These are phyloP conservation scores for Pristionchus maxplancki DNA, from an alignment of 2,888 invertebrate species.

Conservation along the genomic window DNA sequence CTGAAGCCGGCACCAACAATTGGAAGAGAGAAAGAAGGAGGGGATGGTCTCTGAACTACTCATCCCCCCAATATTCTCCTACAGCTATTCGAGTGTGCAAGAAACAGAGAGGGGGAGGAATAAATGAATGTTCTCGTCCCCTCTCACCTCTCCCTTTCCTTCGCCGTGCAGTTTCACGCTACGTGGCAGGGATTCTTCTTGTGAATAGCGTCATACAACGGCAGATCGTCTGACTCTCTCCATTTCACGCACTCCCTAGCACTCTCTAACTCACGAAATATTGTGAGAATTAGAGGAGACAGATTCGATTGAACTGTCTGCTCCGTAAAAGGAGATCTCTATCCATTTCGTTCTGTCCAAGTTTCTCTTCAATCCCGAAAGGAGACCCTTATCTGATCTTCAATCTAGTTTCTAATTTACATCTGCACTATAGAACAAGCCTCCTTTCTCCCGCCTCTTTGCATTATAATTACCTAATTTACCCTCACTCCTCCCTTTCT, in stretches of 20 bases:
- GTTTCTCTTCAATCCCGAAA: neutral
- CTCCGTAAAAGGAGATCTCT: no score
- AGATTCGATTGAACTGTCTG: neutral
- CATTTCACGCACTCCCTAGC: neutral
- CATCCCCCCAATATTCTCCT: neutral
- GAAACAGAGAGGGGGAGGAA: neutral
- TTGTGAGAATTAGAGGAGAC: neutral
- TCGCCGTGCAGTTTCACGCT: neutral
- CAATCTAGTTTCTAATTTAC: neutral
- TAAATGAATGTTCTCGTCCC: slow-evolving; percentile 26
- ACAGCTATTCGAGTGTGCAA: neutral
- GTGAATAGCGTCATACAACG: neutral
- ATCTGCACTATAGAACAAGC: neutral
- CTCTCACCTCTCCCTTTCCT: neutral
- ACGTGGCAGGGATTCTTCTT: neutral
- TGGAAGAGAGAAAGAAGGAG: neutral
- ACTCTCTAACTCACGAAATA: neutral
- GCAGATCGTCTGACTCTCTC: neutral
- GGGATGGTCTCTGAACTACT: slow-evolving; percentile 9
- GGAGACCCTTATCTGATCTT: neutral
- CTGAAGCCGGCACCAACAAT: neutral
- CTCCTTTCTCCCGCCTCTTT: neutral
- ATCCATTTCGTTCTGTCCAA: neutral
- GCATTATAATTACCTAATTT: neutral
- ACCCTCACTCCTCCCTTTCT: neutral